Conservation (phyloP, 2,888 invertebrate genomes). For the Synergus itoensis region DNA sequence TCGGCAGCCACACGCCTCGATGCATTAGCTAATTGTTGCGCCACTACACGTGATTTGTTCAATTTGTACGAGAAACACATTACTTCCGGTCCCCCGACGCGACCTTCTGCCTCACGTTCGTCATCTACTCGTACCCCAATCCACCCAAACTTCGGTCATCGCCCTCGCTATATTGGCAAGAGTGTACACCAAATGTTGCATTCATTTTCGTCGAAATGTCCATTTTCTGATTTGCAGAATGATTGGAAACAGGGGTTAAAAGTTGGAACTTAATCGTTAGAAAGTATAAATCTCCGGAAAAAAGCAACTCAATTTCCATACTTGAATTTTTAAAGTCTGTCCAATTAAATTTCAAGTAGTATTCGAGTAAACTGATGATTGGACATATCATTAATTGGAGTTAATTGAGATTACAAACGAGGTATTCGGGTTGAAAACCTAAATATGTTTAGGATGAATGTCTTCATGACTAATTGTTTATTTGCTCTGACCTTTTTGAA, state of each 20-base stretch:
- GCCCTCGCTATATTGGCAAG: constrained; percentile 1
- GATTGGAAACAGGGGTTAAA: neutral
- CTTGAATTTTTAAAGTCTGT: too few relatives aligned
- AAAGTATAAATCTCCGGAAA: neutral
- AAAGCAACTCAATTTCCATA: too few relatives aligned
- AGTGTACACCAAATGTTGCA: neutral
- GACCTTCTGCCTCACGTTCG: constrained; percentile 47
- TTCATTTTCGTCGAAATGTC: neutral
- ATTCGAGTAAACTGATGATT: too few relatives aligned
- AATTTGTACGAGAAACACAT: constrained; percentile 58
- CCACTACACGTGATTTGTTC: constrained; percentile 60
- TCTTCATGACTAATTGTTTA: too few relatives aligned
- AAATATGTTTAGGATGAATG: too few relatives aligned
- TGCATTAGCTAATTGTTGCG: constrained; percentile 75
- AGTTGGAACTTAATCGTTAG: neutral
- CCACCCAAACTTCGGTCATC: constrained; percentile 51
- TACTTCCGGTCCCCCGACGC: constrained; percentile 45
- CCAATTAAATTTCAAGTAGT: too few relatives aligned
- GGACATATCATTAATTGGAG: too few relatives aligned
- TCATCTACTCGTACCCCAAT: constrained; percentile 53
- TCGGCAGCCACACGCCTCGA: constrained; percentile 53
- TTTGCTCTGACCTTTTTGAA: neutral
- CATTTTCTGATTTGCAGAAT: neutral
- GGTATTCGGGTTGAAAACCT: too few relatives aligned
- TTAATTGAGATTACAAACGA: too few relatives aligned